A percentile compares a stretch with the other conserved stretches of the same genome.
Evolutionary conservation across 1,140 invertebrate genomes (phyloP).

Genomic region (Leptoteleia sp.): DNA sequence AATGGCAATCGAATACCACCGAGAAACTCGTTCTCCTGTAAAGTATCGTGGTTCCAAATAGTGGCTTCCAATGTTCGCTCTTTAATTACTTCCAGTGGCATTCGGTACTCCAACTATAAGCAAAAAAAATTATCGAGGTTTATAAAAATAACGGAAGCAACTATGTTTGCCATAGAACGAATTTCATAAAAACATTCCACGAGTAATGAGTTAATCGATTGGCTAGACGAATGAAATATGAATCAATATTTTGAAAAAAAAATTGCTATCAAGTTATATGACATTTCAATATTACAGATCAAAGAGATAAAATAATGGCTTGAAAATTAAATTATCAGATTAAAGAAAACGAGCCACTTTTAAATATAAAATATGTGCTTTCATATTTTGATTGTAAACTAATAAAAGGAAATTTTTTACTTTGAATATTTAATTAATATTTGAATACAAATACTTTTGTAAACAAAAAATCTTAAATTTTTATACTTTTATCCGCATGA

Average conservation of each 20-base stretch:
- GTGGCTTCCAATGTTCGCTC: slow-evolving; percentile 91
- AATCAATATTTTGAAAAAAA: slow-evolving; percentile 5
- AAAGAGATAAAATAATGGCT: slow-evolving; percentile 8
- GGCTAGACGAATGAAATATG: neutral
- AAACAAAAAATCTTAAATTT: too few relatives aligned
- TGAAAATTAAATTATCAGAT: slow-evolving; percentile 12
- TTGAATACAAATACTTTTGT: too few relatives aligned
- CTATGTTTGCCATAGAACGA: neutral
- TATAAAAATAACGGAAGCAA: slow-evolving; percentile 16
- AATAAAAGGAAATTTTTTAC: too few relatives aligned
- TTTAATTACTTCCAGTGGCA: slow-evolving; percentile 90
- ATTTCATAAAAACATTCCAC: slow-evolving; percentile 19
- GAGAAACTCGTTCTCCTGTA: slow-evolving; percentile 97
- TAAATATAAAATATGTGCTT: too few relatives aligned
- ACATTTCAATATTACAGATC: slow-evolving; percentile 8
- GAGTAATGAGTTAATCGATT: slow-evolving; percentile 36
- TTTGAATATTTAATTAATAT: too few relatives aligned
- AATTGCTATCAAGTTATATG: slow-evolving; percentile 1
- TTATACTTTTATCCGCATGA: too few relatives aligned
- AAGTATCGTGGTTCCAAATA: slow-evolving; percentile 95
- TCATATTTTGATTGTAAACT: too few relatives aligned
- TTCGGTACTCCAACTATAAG: slow-evolving; percentile 68
- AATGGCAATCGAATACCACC: slow-evolving; percentile 92
- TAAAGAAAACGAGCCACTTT: too few relatives aligned
- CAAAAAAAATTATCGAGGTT: slow-evolving; percentile 29